Evolutionary conservation across 2,888 invertebrate genomes (phyloP).

Genomic region (Keiferia lycopersicella): DNA sequence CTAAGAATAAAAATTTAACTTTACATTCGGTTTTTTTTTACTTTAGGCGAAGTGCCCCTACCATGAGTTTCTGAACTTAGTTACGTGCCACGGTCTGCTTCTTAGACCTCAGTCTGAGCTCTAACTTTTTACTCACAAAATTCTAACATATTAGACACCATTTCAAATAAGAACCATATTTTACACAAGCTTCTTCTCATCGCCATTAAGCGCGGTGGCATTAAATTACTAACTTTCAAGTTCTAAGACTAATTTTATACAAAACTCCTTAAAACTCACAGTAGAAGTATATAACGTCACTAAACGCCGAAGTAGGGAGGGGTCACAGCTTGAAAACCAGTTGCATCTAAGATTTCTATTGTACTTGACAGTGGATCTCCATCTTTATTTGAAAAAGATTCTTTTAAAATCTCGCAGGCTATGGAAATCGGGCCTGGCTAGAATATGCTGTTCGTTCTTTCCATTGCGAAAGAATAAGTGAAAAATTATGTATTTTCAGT

Average conservation of each 20-base stretch:
- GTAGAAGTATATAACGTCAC: conserved; percentile 29
- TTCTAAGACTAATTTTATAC: conserved; percentile 1
- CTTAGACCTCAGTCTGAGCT: neutral
- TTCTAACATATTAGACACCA: conserved; percentile 17
- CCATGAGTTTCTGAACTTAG: conserved; percentile 16
- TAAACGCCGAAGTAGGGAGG: neutral
- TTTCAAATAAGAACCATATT: conserved; percentile 2
- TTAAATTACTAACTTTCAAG: neutral
- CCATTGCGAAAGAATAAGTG: too few species aligned
- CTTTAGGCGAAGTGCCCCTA: conserved; percentile 16
- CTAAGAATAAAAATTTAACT: conserved; percentile 30
- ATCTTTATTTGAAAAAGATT: neutral
- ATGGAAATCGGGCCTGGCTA: too few species aligned
- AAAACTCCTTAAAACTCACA: conserved; percentile 16
- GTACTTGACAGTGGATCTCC: conserved; percentile 6
- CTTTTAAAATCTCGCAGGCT: neutral
- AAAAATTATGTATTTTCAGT: too few species aligned
- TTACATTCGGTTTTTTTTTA: conserved; percentile 30
- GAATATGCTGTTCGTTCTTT: too few species aligned
- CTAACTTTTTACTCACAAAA: neutral
- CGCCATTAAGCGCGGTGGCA: neutral
- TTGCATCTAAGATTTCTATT: neutral
- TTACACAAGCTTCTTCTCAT: neutral
- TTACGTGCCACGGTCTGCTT: neutral
- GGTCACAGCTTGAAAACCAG: conserved; percentile 4